Conservation (phyloP, 92 coral and sea anemone genomes). For the Muricea muricata region DNA sequence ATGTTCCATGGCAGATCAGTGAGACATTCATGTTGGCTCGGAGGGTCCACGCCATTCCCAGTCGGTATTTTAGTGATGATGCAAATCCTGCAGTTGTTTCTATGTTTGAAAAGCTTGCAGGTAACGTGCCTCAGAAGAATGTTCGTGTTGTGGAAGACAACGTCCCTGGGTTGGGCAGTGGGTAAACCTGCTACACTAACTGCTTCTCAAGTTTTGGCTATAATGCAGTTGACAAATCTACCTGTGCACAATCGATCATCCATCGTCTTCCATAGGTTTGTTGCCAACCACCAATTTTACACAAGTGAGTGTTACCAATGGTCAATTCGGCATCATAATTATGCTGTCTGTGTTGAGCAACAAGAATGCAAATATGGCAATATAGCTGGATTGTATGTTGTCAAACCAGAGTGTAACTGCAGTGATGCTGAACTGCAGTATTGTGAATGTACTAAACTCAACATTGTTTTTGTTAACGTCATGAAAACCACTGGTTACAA, state of each 20-base stretch:
- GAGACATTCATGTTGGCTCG: constrained; percentile 13
- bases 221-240: constrained; percentile 30
- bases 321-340: constrained; percentile 26
- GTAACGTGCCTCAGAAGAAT: constrained; percentile 13
- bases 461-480: constrained; percentile 20
- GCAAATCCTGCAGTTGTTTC: constrained; percentile 29
- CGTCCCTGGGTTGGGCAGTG: constrained; percentile 7
- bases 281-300: neutral
- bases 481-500: constrained; percentile 2
- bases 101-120: neutral
- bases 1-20: constrained; percentile 18
- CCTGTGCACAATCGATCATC: constrained; percentile 6
- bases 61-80: constrained; percentile 8
- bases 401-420: constrained; percentile 30
- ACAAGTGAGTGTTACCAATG: constrained; percentile 9
- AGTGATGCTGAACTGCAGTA: constrained; percentile 16
- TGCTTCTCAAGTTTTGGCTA: constrained; percentile 8
- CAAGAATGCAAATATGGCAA: constrained; percentile 7
- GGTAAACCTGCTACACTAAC: constrained; percentile 3
- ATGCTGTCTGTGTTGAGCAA: constrained; percentile 1
- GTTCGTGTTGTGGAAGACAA: neutral
- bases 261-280: constrained; percentile 12
- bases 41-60: constrained; percentile 12
- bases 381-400: constrained; percentile 30
- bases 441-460: constrained; percentile 10